Percentiles rank a stretch among this genome's conserved stretches.
phyloP scores from a whole-genome alignment of 2,113 vertebrate species.

The Ellobius talpinus region DNA sequence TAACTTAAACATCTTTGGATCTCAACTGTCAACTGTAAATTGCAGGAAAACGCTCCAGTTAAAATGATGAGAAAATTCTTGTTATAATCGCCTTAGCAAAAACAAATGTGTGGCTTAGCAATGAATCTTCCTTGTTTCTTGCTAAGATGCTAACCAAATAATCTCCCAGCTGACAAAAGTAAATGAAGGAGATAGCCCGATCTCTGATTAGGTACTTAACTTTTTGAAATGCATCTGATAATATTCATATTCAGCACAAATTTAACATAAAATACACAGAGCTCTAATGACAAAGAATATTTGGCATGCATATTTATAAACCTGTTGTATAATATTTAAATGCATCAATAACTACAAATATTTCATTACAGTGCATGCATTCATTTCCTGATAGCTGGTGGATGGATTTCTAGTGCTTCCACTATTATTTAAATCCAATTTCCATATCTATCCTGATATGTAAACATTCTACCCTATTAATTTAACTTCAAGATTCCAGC shows the following conservation, averaged over 20 bases:
- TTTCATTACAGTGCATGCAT: constrained; percentile 26
- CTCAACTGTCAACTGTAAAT: constrained; percentile 19
- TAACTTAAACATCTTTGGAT: constrained; percentile 27
- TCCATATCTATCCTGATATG: constrained; percentile 71
- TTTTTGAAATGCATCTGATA: constrained; percentile 24
- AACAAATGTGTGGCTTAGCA: constrained; percentile 27
- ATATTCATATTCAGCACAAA: constrained; percentile 55
- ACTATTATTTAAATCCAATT: constrained; percentile 65
- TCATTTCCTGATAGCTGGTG: constrained; percentile 40
- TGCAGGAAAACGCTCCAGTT: not conserved
- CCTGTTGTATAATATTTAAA: constrained; percentile 52
- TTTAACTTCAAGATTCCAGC: constrained; percentile 64
- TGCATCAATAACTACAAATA: constrained; percentile 49
- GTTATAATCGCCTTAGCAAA: constrained; percentile 50
- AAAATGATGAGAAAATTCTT: constrained; percentile 13
- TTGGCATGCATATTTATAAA: constrained; percentile 53
- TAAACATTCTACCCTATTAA: constrained; percentile 76
- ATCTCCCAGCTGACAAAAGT: constrained; percentile 39
- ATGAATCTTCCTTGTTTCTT: constrained; percentile 37
- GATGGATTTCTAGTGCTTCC: constrained; percentile 45
- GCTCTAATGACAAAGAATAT: not conserved
- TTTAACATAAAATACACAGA: constrained; percentile 32
- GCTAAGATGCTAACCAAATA: constrained; percentile 50
- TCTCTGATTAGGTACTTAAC: constrained; percentile 50
- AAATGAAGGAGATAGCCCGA: constrained; percentile 34